Base-by-base conservation (phyloP, 2,797 vertebrate genomes). In the Tenualosa ilisha region DNA sequence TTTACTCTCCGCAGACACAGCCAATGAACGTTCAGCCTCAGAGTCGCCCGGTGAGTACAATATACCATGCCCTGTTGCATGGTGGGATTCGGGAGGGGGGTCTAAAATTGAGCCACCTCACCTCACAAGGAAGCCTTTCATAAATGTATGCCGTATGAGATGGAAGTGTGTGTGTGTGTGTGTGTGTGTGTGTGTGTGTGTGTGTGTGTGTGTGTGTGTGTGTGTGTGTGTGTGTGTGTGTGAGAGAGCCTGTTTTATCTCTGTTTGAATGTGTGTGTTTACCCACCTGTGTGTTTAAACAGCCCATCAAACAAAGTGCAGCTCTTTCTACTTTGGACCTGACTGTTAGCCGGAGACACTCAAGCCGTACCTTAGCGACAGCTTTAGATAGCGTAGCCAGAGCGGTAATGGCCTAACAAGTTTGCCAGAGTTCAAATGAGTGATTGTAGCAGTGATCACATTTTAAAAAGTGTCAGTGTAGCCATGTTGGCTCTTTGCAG, bases 11-110 rank as follows among this genome's bases (percentile, higher is more conserved):
- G 89, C 97, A 97, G 93, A 96, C 97, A 83, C 98, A 99, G 91
- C 96, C 96, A 95, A 97, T 99, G 97, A 99, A 96, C 94, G 95
- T 98, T 43, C 98, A 99, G 94, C 97, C 96, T 93, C 97, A 98
- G 92, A 97, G 95, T 91, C 97, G 98, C 93, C 97, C 97, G 94
- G 98, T 99, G 96, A 98, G 97, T 94, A 61, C 68, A 43, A 26
- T 63, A 46, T 31, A 6, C 68, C 31, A 20, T 40, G 68, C 31
- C 31, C 68, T 40, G 68, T 17, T 40, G 68, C 31, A 20, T 79
- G 37, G 20, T 46, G 72, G 72, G 72, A 46, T 3, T 9, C 11
- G 50, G 54, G 54, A 2, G 37, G 13, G 31, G 37, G 37, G 37
- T 75, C 31, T 75, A 13, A 75, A 75, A 15, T 31, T 72, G 37